Evolutionary conservation across 2,888 invertebrate genomes (phyloP).

Genomic region (Lampropteryx suffumata): DNA sequence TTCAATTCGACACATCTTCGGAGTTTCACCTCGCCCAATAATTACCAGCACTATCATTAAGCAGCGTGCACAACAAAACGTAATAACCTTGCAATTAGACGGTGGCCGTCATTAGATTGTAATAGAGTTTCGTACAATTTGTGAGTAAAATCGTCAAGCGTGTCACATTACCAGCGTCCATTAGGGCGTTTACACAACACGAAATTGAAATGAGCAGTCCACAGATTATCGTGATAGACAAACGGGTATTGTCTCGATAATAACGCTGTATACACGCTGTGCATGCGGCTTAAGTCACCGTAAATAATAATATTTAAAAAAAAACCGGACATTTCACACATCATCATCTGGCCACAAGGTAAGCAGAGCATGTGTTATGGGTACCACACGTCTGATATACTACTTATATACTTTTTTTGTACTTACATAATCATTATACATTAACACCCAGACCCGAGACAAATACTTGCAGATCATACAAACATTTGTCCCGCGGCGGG

Average conservation of each 20-base stretch:
- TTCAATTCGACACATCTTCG: conserved; percentile 81
- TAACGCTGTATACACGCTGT: conserved; percentile 67
- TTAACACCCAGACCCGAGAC: too few species aligned
- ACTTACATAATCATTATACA: too few species aligned
- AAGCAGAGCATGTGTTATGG: too few species aligned
- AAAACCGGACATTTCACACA: too few species aligned
- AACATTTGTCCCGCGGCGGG: too few species aligned
- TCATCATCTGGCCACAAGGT: too few species aligned
- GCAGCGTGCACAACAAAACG: conserved; percentile 75
- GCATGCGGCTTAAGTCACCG: conserved; percentile 13
- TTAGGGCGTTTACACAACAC: conserved; percentile 82
- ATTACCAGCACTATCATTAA: conserved; percentile 76
- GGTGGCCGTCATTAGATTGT: conserved; percentile 80
- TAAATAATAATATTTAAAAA: too few species aligned
- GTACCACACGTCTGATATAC: too few species aligned
- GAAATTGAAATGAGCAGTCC: conserved; percentile 80
- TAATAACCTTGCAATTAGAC: conserved; percentile 81
- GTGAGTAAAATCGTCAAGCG: conserved; percentile 83
- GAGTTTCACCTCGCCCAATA: conserved; percentile 80
- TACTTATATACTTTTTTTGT: too few species aligned
- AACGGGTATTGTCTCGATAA: conserved; percentile 79
- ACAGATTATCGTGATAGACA: conserved; percentile 82
- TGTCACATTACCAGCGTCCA: conserved; percentile 81
- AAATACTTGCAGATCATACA: too few species aligned
- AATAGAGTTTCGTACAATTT: conserved; percentile 83